Percentiles rank a stretch among this genome's conserved stretches.
Conservation (phyloP, 2,888 invertebrate genomes). For the Apantesis nais region DNA sequence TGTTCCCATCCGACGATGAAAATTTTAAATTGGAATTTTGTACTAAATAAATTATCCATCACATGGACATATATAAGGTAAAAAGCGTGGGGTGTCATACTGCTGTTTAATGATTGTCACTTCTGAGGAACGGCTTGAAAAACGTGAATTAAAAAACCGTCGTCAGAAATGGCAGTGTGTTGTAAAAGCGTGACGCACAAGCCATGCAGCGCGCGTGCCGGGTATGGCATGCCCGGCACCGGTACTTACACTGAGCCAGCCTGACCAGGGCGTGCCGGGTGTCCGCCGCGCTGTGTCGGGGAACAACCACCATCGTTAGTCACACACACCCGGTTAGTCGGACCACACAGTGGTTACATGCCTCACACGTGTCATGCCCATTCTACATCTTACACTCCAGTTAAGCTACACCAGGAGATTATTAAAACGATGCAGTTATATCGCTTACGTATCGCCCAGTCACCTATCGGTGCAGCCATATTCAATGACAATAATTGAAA, state of each 20-base stretch:
- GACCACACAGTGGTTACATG: constrained; percentile 11
- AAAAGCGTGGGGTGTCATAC: constrained; percentile 32
- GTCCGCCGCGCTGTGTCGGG: constrained; percentile 81
- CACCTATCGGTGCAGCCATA: not conserved
- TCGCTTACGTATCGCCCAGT: not conserved
- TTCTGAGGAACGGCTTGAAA: constrained; percentile 4
- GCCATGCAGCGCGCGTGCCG: constrained; percentile 51
- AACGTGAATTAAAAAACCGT: not conserved
- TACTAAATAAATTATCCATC: constrained; percentile 31
- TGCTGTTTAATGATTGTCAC: constrained; percentile 23
- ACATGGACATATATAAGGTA: constrained; percentile 34
- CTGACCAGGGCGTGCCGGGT: constrained; percentile 96
- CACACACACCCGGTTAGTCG: constrained; percentile 46
- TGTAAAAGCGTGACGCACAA: constrained; percentile 50
- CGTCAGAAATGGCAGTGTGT: constrained; percentile 41
- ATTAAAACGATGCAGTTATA: not conserved
- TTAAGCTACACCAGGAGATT: not conserved
- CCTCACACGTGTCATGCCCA: constrained; percentile 19
- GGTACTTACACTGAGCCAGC: constrained; percentile 95
- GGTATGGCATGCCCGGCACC: constrained; percentile 7
- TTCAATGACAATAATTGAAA: not conserved
- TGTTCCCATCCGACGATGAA: constrained; percentile 39
- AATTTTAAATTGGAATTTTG: constrained; percentile 19
- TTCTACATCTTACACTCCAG: not conserved
- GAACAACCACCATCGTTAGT: constrained; percentile 66